A percentile compares a stretch with the other conserved stretches of the same genome.
Conservation (phyloP, 2,797 vertebrate genomes). For the Iguana delicatissima region DNA sequence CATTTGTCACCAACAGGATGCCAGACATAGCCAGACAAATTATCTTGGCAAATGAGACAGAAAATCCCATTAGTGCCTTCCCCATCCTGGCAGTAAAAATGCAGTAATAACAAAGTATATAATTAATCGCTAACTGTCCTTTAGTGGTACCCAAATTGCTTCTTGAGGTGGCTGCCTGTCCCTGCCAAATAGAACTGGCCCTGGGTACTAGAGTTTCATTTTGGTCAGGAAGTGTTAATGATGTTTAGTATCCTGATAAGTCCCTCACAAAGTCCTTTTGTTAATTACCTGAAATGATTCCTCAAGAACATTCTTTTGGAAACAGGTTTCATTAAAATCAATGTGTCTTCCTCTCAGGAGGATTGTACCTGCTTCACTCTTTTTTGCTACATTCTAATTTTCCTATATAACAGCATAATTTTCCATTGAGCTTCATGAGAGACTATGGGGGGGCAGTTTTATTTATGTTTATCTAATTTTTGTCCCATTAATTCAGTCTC, state of each 20-base stretch:
- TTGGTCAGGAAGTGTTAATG: neutral
- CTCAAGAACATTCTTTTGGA: neutral
- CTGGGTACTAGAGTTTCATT: neutral
- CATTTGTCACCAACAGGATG: no score
- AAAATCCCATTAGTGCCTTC: no score
- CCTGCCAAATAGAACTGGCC: no score
- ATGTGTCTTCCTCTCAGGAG: neutral
- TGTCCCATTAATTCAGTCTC: neutral
- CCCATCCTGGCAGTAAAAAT: no score
- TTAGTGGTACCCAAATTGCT: no score
- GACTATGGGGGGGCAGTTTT: neutral
- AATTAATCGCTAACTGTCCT: no score
- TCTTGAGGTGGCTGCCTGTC: no score
- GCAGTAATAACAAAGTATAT: no score
- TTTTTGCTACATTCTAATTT: neutral
- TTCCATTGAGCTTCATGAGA: neutral
- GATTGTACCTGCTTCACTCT: neutral
- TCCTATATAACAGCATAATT: neutral
- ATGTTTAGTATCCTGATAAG: neutral
- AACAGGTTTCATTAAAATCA: neutral
- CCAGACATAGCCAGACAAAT: no score
- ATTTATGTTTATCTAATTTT: neutral
- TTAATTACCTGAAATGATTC: no score
- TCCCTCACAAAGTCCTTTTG: neutral
- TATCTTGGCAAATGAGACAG: no score